A percentile compares a stretch with the other conserved stretches of the same genome.
Evolutionary conservation across 2,113 vertebrate genomes (phyloP).

Genomic region (Noctilio leporinus): DNA sequence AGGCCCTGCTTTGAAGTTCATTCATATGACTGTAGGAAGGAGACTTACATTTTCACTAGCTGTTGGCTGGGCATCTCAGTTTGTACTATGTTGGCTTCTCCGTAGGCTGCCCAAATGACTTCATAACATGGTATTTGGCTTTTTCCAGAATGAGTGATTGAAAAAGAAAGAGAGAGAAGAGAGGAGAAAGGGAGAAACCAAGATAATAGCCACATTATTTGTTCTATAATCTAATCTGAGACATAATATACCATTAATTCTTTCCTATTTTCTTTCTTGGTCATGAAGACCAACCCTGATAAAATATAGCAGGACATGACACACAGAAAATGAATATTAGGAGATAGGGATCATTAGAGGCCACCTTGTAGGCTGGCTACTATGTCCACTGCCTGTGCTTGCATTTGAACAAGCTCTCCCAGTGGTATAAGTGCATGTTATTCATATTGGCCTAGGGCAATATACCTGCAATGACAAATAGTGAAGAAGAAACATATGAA

Average conservation of each 20-base stretch:
- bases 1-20: not conserved
- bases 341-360: not conserved
- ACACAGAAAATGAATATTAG: not conserved
- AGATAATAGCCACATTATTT: not conserved
- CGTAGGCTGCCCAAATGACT: not conserved
- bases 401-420: conserved; percentile 1
- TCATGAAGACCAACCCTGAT: not conserved
- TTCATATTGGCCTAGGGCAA: not conserved
- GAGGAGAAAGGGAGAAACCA: not conserved
- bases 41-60: not conserved
- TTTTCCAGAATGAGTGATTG: not conserved
- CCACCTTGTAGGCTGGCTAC: not conserved
- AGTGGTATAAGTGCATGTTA: not conserved
- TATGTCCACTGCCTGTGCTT: not conserved
- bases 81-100: not conserved
- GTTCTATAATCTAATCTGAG: not conserved
- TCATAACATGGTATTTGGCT: not conserved
- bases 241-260: not conserved
- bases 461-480: not conserved
- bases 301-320: not conserved
- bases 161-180: not conserved
- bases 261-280: not conserved
- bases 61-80: not conserved
- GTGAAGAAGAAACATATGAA: not conserved
- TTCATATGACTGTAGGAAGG: not conserved